These are phyloP conservation scores for Drosophila kokeensis DNA, from an alignment of 2,888 invertebrate genomes.

Conservation along the genomic window DNA sequence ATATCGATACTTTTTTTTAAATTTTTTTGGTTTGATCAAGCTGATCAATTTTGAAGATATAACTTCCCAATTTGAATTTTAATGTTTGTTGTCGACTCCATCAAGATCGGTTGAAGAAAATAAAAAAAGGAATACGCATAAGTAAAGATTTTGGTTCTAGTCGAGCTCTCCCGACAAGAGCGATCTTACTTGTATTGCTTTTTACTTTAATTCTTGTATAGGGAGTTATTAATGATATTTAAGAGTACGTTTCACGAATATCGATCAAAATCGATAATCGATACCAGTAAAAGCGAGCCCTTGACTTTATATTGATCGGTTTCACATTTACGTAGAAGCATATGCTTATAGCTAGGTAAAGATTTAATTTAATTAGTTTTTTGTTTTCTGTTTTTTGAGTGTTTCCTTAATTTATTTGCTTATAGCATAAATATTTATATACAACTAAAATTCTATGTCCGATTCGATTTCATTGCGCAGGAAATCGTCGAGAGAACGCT, in stretches of 20 bases:
- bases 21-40: not conserved
- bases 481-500: slow-evolving; percentile 77
- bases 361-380: not conserved
- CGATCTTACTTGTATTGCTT: not conserved
- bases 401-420: no score
- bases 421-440: not conserved
- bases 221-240: not conserved
- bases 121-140: not conserved
- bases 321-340: not conserved
- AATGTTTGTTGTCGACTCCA: not conserved
- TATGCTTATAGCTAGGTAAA: not conserved
- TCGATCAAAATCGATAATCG: not conserved
- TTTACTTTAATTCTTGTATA: not conserved
- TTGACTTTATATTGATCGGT: not conserved
- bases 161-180: not conserved
- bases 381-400: not conserved
- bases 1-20: not conserved
- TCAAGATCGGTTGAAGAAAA: not conserved
- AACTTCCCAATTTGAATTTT: not conserved
- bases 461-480: slow-evolving; percentile 26
- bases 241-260: not conserved
- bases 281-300: not conserved
- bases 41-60: not conserved
- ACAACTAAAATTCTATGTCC: not conserved
- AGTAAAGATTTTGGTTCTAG: not conserved